A percentile compares a stretch with the other conserved stretches of the same genome.
Conservation (phyloP, 1,140 invertebrate species). For the Druon quercuslanigerum region DNA sequence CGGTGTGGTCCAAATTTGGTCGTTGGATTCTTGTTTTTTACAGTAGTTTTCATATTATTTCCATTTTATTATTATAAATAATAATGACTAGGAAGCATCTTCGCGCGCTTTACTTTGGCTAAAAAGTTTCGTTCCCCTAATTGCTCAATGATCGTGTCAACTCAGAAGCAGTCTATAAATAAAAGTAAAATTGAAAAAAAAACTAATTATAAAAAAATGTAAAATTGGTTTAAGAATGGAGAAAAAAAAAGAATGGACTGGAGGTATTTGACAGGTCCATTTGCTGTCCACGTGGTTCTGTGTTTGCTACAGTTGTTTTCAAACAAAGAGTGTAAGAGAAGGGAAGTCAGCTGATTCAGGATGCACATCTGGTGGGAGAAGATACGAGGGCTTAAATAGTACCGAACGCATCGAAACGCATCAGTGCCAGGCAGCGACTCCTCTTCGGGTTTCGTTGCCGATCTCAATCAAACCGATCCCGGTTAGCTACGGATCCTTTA, state of each 20-base stretch:
- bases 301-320: conserved; percentile 63
- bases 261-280: conserved; percentile 44
- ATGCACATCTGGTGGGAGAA: conserved; percentile 51
- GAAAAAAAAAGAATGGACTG: not conserved
- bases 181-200: no score
- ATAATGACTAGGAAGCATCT: no score
- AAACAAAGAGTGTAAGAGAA: conserved; percentile 66
- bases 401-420: conserved; percentile 54
- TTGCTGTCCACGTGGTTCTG: conserved; percentile 50
- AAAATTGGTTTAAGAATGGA: no score
- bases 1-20: no score
- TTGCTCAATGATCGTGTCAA: no score
- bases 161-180: no score
- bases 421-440: conserved; percentile 66
- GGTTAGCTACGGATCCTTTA: conserved; percentile 50
- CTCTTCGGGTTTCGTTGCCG: conserved; percentile 34
- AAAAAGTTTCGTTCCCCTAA: no score
- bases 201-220: no score
- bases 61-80: no score
- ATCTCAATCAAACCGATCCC: conserved; percentile 33
- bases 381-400: conserved; percentile 73
- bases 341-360: conserved; percentile 64
- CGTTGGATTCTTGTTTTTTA: no score
- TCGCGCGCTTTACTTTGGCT: no score
- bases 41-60: no score